phyloP scores from a whole-genome alignment of 1,140 invertebrate genomes.

The Drosophila setifemur region DNA sequence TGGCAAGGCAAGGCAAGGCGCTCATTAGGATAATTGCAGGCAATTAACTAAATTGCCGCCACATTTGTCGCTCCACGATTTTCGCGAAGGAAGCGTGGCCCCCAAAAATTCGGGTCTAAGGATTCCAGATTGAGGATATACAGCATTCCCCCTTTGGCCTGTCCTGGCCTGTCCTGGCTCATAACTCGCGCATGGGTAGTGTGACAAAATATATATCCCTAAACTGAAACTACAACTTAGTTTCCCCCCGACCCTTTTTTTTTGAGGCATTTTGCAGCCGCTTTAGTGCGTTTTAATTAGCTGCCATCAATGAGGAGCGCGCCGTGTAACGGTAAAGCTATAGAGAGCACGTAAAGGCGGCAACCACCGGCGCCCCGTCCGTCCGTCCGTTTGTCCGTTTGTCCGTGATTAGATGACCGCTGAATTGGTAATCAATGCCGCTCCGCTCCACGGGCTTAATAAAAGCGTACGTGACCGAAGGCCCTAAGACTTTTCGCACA shows the following conservation, averaged over 20 bases:
- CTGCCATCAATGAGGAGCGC: constrained; percentile 37
- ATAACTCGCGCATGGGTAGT: constrained; percentile 60
- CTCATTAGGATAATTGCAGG: constrained; percentile 81
- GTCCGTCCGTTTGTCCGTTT: too few species aligned
- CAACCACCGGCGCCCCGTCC: constrained; percentile 9
- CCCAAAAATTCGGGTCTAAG: constrained; percentile 2
- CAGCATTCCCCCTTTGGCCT: too few species aligned
- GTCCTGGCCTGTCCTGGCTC: too few species aligned
- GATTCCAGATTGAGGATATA: too few species aligned
- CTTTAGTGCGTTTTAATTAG: constrained; percentile 77
- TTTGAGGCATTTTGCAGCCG: constrained; percentile 28
- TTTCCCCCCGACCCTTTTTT: not conserved
- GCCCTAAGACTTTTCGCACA: constrained; percentile 69
- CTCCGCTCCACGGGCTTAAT: constrained; percentile 59
- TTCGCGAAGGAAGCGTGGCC: not conserved
- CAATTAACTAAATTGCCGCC: constrained; percentile 81
- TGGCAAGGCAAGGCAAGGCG: constrained; percentile 60
- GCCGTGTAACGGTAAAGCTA: constrained; percentile 1
- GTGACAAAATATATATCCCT: constrained; percentile 4
- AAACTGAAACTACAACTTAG: not conserved
- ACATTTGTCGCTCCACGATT: constrained; percentile 68
- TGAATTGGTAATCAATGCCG: constrained; percentile 79
- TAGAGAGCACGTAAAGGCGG: constrained; percentile 39
- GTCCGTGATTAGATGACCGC: constrained; percentile 76
- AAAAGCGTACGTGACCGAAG: constrained; percentile 71